Conservation (phyloP, 1,140 invertebrate species). For the Drosophila oshimai region DNA sequence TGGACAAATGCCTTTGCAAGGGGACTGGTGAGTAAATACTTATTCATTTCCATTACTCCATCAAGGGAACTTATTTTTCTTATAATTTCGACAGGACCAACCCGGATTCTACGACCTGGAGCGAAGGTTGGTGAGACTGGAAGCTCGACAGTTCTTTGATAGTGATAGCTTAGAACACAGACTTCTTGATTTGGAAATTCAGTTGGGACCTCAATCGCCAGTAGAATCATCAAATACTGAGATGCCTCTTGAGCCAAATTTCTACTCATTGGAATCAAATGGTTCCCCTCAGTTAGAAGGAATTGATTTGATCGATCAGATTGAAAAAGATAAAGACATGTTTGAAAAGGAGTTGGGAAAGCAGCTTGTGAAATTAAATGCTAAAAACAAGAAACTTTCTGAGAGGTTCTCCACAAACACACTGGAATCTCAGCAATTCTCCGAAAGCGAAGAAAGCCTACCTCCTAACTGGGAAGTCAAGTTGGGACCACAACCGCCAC, state of each 20-base stretch:
- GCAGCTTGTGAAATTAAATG: not conserved
- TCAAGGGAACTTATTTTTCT: not conserved
- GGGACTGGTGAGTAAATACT: not conserved
- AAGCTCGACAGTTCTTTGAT: not conserved
- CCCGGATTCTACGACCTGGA: not conserved
- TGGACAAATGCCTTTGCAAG: not conserved
- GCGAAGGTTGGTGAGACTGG: not conserved
- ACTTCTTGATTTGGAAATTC: not conserved
- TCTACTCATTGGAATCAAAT: no score
- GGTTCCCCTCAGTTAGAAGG: no score
- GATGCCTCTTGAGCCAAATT: no score
- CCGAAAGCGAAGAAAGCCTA: no score
- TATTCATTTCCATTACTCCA: no score
- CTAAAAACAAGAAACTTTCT: not conserved
- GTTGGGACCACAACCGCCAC: no score
- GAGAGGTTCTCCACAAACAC: not conserved
- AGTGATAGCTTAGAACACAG: not conserved
- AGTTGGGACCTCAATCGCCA: not conserved
- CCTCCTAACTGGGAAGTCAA: no score
- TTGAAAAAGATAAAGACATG: no score
- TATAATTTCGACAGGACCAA: not conserved
- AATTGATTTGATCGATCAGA: no score
- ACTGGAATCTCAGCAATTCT: no score
- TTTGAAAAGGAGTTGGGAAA: not conserved
- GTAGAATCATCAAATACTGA: no score